phyloP scores from a whole-genome alignment of 2,888 invertebrate genomes.

The Oegoconia quadripuncta region DNA sequence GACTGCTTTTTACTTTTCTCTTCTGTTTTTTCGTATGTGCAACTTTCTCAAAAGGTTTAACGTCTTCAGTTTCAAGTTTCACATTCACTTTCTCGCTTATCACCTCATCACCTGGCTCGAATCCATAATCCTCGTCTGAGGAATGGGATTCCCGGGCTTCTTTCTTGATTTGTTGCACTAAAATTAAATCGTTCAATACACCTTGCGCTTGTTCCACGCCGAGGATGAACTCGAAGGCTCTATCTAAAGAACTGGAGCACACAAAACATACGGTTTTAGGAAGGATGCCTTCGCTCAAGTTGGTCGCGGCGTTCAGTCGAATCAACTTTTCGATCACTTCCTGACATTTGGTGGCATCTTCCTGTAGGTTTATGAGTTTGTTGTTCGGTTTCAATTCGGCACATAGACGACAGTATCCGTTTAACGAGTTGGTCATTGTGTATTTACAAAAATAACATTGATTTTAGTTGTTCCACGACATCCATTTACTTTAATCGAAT shows the following conservation, averaged over 20 bases:
- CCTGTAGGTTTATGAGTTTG: constrained; percentile 39
- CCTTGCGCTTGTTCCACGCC: constrained; percentile 46
- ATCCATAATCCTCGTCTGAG: neutral
- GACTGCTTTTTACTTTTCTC: constrained; percentile 8
- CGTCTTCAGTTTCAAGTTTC: neutral
- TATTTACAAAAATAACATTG: constrained; percentile 18
- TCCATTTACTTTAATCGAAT: too few relatives aligned
- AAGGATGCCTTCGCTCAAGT: constrained; percentile 33
- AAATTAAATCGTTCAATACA: constrained; percentile 29
- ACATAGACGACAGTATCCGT: constrained; percentile 44
- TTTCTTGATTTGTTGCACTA: constrained; percentile 34
- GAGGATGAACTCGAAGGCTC: constrained; percentile 44
- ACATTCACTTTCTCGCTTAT: neutral
- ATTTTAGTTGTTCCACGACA: too few relatives aligned
- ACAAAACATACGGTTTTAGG: constrained; percentile 50
- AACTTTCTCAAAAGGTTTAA: neutral
- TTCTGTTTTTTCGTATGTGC: constrained; percentile 22
- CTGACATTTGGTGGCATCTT: constrained; percentile 27
- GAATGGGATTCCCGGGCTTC: constrained; percentile 17
- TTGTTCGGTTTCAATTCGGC: constrained; percentile 40
- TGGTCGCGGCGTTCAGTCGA: constrained; percentile 38
- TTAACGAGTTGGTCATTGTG: constrained; percentile 29
- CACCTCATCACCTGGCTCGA: neutral
- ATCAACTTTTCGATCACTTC: constrained; percentile 40
- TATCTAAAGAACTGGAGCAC: constrained; percentile 42